Percentiles rank a stretch among this genome's conserved stretches.
phyloP scores from a whole-genome alignment of 2,888 invertebrate species.

The Prosopocoilus inquinatus region DNA sequence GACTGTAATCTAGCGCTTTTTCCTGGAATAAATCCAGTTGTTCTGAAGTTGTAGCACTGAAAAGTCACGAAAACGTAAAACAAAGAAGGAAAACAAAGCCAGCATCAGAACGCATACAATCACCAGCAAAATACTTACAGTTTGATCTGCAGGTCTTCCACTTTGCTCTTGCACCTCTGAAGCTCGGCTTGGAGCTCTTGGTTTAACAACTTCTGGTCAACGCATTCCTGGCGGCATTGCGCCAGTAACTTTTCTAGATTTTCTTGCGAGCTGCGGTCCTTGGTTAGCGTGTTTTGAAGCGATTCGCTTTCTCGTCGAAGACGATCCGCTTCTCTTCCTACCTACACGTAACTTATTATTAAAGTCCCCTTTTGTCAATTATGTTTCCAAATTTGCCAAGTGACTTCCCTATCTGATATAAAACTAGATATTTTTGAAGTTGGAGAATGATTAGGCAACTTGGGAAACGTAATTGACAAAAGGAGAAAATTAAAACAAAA shows the following conservation, averaged over 20 bases:
- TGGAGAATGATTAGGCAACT: no score
- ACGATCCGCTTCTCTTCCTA: constrained; percentile 33
- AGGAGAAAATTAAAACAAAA: no score
- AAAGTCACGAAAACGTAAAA: constrained; percentile 3
- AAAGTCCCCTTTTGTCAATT: no score
- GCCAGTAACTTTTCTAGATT: constrained; percentile 59
- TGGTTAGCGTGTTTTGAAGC: constrained; percentile 48
- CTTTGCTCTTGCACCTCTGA: constrained; percentile 56
- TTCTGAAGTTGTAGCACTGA: constrained; percentile 46
- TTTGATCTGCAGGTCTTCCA: constrained; percentile 54
- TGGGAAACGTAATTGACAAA: no score
- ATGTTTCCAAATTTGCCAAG: no score
- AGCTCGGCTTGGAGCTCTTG: constrained; percentile 67
- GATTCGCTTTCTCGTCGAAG: constrained; percentile 51
- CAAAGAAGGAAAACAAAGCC: not conserved
- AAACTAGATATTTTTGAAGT: no score
- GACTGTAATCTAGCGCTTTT: constrained; percentile 55
- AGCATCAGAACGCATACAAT: constrained; percentile 4
- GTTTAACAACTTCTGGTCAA: constrained; percentile 60
- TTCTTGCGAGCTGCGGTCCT: constrained; percentile 53
- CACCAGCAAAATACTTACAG: constrained; percentile 52
- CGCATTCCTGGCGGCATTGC: constrained; percentile 60
- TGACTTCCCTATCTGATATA: no score
- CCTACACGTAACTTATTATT: no score
- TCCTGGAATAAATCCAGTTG: constrained; percentile 55